These are phyloP conservation scores for Orthosia gracilis DNA, from an alignment of 2,888 invertebrate genomes.

Conservation along the genomic window DNA sequence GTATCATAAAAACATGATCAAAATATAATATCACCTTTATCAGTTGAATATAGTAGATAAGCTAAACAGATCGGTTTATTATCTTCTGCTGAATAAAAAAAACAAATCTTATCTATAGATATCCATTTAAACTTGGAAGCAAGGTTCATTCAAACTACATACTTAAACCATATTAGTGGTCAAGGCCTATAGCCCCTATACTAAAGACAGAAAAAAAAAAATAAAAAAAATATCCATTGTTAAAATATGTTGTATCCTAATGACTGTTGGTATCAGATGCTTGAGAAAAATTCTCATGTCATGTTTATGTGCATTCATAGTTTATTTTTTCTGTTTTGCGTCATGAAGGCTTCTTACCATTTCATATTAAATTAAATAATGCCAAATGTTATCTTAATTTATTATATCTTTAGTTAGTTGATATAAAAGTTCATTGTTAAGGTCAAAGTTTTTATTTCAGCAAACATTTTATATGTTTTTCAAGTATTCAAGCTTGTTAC, in stretches of 20 bases:
- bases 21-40: slow-evolving; percentile 34
- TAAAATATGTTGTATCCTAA: background rate
- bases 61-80: slow-evolving; percentile 19
- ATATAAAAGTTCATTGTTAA: background rate
- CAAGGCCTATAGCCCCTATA: background rate
- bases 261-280: background rate
- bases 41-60: slow-evolving; percentile 28
- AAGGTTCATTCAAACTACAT: slow-evolving; percentile 12
- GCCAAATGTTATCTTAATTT: background rate
- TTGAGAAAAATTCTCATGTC: slow-evolving; percentile 19
- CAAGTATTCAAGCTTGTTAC: no score
- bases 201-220: background rate
- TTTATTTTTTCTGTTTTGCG: background rate
- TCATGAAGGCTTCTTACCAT: background rate
- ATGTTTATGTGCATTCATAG: background rate
- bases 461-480: background rate
- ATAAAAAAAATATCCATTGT: background rate
- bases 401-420: background rate
- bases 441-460: background rate
- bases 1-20: slow-evolving; percentile 14
- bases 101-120: slow-evolving; percentile 10
- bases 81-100: slow-evolving; percentile 25
- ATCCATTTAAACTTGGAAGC: slow-evolving; percentile 38
- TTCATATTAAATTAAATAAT: background rate
- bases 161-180: background rate